Evolutionary conservation across 2,113 vertebrate species (phyloP).

Genomic region (Leucoraja erinaceus): DNA sequence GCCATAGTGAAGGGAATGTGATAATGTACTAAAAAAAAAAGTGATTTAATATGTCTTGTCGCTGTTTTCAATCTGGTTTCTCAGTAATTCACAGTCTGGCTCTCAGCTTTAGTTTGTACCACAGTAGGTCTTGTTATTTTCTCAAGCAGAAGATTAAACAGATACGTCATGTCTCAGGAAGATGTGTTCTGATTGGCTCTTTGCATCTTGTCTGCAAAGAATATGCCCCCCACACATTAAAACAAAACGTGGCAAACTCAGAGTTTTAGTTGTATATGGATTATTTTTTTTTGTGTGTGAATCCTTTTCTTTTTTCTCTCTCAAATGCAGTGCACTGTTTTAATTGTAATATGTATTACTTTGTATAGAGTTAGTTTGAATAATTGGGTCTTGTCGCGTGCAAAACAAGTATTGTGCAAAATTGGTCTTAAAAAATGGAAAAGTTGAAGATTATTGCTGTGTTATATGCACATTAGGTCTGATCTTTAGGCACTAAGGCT

Average conservation of each 20-base stretch:
- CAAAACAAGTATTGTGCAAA: conserved; percentile 68
- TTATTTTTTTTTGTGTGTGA: conserved; percentile 55
- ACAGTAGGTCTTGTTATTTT: conserved; percentile 56
- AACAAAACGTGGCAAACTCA: conserved; percentile 46
- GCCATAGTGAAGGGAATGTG: background rate
- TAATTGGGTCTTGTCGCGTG: conserved; percentile 27
- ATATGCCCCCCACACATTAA: conserved; percentile 68
- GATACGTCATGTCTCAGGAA: conserved; percentile 76
- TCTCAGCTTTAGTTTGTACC: conserved; percentile 58
- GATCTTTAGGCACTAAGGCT: conserved; percentile 33
- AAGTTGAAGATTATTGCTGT: conserved; percentile 36
- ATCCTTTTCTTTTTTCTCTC: conserved; percentile 58
- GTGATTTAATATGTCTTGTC: conserved; percentile 27
- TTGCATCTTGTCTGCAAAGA: conserved; percentile 73
- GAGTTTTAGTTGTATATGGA: conserved; percentile 67
- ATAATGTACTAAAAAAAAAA: background rate
- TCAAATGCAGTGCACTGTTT: conserved; percentile 72
- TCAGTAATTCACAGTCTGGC: conserved; percentile 13
- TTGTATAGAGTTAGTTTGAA: conserved; percentile 54
- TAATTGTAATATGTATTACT: conserved; percentile 73
- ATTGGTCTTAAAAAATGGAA: conserved; percentile 53
- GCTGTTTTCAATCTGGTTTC: conserved; percentile 23
- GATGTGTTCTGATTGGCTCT: conserved; percentile 74
- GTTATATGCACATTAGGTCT: conserved; percentile 25
- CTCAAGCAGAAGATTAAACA: conserved; percentile 51